Evolutionary conservation across 2,113 vertebrate genomes (phyloP), one percentile per base, ranked within the genome.

Genomic region (Blennius ocellaris): DNA sequence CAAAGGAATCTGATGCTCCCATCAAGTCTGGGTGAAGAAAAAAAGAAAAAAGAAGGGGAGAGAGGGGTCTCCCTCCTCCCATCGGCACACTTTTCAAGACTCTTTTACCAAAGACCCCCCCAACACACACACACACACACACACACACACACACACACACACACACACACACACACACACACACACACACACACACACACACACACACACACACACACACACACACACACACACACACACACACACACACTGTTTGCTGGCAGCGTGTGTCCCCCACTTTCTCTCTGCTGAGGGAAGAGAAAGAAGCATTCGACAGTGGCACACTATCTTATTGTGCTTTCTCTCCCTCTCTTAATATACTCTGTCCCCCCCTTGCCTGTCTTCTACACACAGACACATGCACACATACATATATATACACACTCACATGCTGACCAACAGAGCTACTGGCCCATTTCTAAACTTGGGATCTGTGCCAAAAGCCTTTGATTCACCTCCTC

Each of bases 251-350:
- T 73, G 63, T 82, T 73, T 87, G 71, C 66, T 57, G 65, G 8
- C 51, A 65, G 78, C 79, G 78, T 89, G 87, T 78, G 80, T 52
- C 63, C n/a, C 12, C 69, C 44, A 8, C 54, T 74, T 37, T 39
- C 40, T 6, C 69, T 67, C 51, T 8, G 14, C 16, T 47, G 40
- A 47, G 38, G 38, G 37, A 7, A 38, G 44, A 52, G 39, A 45
- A 48, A 40, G 50, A 60, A 7, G 73, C 16, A 7, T 67, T 58
- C 3, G 5, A 39, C 50, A 60, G 48, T 8, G 21, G 50, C 64
- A 52, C 50, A 81, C 45, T 48, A 21, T 59, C 78, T 57, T 48
- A 75, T 66, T 84, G 57, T 76, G 54, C 58, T 39, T 44, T 5
- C 62, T 55, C 53, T 55, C 51, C 43, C 39, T 43, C 50, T 51